A percentile compares a stretch with the other conserved stretches of the same genome.
These are phyloP conservation scores for Melipona beecheii DNA, from an alignment of 2,888 invertebrate genomes.

Conservation along the genomic window DNA sequence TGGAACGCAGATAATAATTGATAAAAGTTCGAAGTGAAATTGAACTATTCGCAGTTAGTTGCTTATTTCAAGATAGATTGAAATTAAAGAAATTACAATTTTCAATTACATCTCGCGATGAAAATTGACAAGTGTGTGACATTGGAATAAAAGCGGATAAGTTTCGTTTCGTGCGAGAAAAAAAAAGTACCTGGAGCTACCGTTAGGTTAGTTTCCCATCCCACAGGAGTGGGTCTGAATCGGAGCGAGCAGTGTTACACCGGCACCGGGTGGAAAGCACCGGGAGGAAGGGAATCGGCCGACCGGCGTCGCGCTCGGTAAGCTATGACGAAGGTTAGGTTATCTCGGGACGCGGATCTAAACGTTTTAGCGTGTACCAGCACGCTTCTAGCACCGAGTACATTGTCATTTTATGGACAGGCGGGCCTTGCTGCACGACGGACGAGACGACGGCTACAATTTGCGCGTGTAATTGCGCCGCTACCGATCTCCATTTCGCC, in stretches of 20 bases:
- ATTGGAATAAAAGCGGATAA: too few relatives aligned
- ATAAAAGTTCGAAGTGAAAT: too few relatives aligned
- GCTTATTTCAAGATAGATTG: too few relatives aligned
- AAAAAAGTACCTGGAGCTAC: not conserved
- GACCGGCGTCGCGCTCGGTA: slow-evolving; percentile 81
- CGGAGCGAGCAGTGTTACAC: not conserved
- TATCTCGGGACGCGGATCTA: slow-evolving; percentile 81
- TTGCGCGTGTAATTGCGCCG: slow-evolving; percentile 73
- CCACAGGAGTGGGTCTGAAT: slow-evolving; percentile 26
- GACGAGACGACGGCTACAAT: slow-evolving; percentile 65
- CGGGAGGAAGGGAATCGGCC: slow-evolving; percentile 59
- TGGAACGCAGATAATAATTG: too few relatives aligned
- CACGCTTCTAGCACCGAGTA: slow-evolving; percentile 62
- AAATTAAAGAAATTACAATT: too few relatives aligned
- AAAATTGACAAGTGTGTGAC: too few relatives aligned
- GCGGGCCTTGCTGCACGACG: slow-evolving; percentile 52
- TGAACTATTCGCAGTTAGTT: too few relatives aligned
- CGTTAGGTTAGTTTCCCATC: slow-evolving; percentile 24
- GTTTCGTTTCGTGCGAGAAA: too few relatives aligned
- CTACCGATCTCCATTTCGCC: slow-evolving; percentile 70
- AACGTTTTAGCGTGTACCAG: slow-evolving; percentile 79
- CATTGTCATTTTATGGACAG: slow-evolving; percentile 72
- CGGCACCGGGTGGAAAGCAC: slow-evolving; percentile 43
- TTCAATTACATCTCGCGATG: too few relatives aligned
- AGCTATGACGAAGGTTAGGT: slow-evolving; percentile 83